A percentile compares a stretch with the other conserved stretches of the same genome.
Evolutionary conservation across 2,888 invertebrate species (phyloP).

Genomic region (Drosophila merina): DNA sequence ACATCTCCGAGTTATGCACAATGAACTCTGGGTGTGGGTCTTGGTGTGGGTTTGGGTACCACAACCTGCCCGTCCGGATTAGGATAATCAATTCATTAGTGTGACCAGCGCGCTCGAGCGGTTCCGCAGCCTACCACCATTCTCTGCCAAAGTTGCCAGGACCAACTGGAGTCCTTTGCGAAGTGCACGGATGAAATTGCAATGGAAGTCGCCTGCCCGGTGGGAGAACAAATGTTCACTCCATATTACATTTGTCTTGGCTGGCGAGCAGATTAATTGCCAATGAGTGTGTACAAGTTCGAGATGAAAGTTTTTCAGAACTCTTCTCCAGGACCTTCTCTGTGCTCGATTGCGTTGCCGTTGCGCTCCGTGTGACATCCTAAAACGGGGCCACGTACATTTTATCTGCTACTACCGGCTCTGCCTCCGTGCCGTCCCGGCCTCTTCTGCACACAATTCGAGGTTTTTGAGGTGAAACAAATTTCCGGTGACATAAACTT

Average conservation of each 20-base stretch:
- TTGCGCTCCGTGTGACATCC: conserved; percentile 56
- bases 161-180: conserved; percentile 54
- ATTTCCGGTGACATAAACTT: conserved; percentile 84
- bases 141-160: conserved; percentile 44
- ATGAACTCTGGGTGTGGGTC: conserved; percentile 55
- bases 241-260: conserved; percentile 69
- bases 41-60: not conserved
- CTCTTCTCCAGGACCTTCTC: conserved; percentile 27
- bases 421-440: conserved; percentile 16
- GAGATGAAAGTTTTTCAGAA: conserved; percentile 71
- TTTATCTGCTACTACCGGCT: conserved; percentile 61
- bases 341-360: conserved; percentile 42
- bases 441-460: conserved; percentile 64
- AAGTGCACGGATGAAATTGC: conserved; percentile 68
- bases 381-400: conserved; percentile 66
- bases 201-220: conserved; percentile 23
- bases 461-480: conserved; percentile 83
- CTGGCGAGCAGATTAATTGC: conserved; percentile 81
- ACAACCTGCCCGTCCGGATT: conserved; percentile 46
- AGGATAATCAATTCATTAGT: conserved; percentile 79
- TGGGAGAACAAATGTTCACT: conserved; percentile 46
- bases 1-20: conserved; percentile 67
- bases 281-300: conserved; percentile 81
- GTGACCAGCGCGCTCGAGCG: conserved; percentile 18
- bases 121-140: conserved; percentile 1